phyloP scores from a whole-genome alignment of 2,888 invertebrate species.

The Villa cingulata region DNA sequence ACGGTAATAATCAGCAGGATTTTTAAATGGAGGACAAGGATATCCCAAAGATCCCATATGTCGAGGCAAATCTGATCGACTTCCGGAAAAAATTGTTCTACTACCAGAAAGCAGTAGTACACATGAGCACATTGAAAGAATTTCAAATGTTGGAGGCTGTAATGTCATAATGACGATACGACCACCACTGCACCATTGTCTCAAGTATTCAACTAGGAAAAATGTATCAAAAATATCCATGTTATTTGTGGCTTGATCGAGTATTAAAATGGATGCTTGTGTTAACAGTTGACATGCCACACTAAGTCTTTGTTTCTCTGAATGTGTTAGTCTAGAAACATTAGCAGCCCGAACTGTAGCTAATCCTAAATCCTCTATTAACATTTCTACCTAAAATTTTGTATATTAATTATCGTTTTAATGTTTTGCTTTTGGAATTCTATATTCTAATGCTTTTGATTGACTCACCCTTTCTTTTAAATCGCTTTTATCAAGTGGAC shows the following conservation, averaged over 20 bases:
- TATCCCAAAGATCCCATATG: slow-evolving; percentile 84
- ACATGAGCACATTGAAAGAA: slow-evolving; percentile 67
- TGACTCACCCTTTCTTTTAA: slow-evolving; percentile 54
- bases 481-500: slow-evolving; percentile 39
- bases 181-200: slow-evolving; percentile 66
- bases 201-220: slow-evolving; percentile 82
- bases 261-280: slow-evolving; percentile 71
- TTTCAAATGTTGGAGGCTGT: slow-evolving; percentile 90
- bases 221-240: slow-evolving; percentile 89
- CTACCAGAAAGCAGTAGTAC: slow-evolving; percentile 79
- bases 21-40: slow-evolving; percentile 91
- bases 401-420: background rate
- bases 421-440: background rate
- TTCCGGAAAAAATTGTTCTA: slow-evolving; percentile 81
- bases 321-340: slow-evolving; percentile 71
- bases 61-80: slow-evolving; percentile 76
- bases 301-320: slow-evolving; percentile 74
- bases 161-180: slow-evolving; percentile 80
- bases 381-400: slow-evolving; percentile 57
- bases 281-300: slow-evolving; percentile 80
- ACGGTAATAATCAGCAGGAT: slow-evolving; percentile 93
- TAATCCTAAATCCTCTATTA: slow-evolving; percentile 83
- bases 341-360: slow-evolving; percentile 79
- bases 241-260: slow-evolving; percentile 62
- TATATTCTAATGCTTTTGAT: background rate